Conservation (phyloP, 2,888 invertebrate genomes). For the Eucera pruinosa region DNA sequence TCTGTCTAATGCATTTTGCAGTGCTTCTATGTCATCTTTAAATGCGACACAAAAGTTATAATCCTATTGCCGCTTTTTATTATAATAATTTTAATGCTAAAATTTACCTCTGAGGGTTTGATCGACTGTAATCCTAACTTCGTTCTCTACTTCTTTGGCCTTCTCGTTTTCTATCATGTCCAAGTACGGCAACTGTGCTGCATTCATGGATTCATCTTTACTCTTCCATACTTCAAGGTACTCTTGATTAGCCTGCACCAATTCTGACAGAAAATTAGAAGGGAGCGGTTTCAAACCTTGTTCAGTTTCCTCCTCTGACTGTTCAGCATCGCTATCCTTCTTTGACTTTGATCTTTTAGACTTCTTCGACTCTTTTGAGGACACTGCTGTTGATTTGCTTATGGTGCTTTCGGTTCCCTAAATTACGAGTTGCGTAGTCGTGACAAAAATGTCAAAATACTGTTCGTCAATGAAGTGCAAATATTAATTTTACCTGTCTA, state of each 20-base stretch:
- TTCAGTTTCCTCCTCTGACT: conserved; percentile 88
- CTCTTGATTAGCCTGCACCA: conserved; percentile 90
- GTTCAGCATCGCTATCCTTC: conserved; percentile 86
- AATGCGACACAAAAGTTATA: background rate
- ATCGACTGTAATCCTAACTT: conserved; percentile 93
- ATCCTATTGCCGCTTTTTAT: background rate
- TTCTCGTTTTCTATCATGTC: conserved; percentile 95
- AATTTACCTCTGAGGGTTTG: conserved; percentile 88
- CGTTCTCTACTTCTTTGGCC: conserved; percentile 92
- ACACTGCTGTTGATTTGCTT: conserved; percentile 90
- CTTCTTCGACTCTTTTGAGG: conserved; percentile 91
- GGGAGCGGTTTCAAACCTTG: conserved; percentile 88
- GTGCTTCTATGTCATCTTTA: conserved; percentile 86
- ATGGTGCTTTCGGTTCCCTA: conserved; percentile 91
- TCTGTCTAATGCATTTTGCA: conserved; percentile 90
- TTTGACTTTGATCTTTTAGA: conserved; percentile 90
- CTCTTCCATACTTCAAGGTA: conserved; percentile 94
- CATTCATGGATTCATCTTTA: conserved; percentile 91
- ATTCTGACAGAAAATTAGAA: conserved; percentile 90
- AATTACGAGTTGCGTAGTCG: conserved; percentile 22
- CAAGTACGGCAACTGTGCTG: conserved; percentile 90
- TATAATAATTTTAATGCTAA: background rate
- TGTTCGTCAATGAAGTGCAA: background rate
- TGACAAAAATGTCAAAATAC: background rate
- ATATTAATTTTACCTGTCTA: conserved; percentile 86